Evolutionary conservation across 2,113 vertebrate species (phyloP), one percentile per base, ranked within the genome.

Genomic region (Hippocampus zosterae): DNA sequence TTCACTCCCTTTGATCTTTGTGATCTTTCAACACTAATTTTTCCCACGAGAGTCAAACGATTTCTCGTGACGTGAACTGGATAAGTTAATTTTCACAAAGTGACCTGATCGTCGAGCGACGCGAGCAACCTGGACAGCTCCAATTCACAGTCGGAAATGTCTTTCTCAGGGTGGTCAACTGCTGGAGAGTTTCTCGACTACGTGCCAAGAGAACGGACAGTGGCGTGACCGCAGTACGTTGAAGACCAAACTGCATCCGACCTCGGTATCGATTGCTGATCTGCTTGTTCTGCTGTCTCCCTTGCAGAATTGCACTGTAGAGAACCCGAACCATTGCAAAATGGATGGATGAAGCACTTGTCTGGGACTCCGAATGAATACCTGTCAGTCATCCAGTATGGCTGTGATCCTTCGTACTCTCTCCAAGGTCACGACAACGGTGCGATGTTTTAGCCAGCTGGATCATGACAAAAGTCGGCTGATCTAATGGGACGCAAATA

Each of bases 241-340:
- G 33, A 13, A 25, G 9, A 25, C 3, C 68, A 67, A 40, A 55
- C 9, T 52, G 19, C 19, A 7, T 52, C 16, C 18, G 19, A 18
- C 50, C 19, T 2, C 5, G 19, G 15, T 52, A 18, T 21, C 4
- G 15, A 52, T 52, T 52, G 50, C 18, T 52, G 4, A 60, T 60
- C 0, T 50, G 2, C 1, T 61, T 64, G 1, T 46, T 67, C 71
- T 74, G 0, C 61, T 82, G 52, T 70, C 50, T 8, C 15, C 33
- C 48, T 84, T 37, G 41, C 69, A 93, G 92, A 92, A 72, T 82
- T 89, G 67, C 86, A 91, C 56, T 93, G 91, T 84, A 90, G 90
- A 71, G 66, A 82, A 46, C 92, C 92, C 13, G 65, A 80, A 12
- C 2, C 48, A 2, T 67, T 92, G 71, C 64, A 70, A 42, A 92